Percentiles rank a stretch among this genome's conserved stretches.
These are phyloP conservation scores for Grallaria varia DNA, from an alignment of 2,113 vertebrate genomes.

Conservation along the genomic window DNA sequence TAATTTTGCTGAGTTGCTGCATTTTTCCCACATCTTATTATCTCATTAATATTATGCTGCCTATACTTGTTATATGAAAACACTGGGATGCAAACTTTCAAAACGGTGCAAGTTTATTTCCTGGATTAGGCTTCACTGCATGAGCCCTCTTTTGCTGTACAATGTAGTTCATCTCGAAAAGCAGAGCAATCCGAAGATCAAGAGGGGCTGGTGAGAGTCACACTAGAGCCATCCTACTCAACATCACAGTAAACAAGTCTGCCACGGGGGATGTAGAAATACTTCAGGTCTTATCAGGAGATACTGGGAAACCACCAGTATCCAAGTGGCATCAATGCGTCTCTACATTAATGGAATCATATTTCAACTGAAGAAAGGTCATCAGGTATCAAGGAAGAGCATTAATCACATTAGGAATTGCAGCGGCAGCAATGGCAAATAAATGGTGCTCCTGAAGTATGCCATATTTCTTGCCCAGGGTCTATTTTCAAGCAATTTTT, in stretches of 20 bases:
- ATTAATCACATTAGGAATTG: neutral
- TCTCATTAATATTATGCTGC: neutral
- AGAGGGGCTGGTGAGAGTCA: neutral
- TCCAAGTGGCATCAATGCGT: neutral
- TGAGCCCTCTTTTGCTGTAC: neutral
- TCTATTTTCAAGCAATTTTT: neutral
- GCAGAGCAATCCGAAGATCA: neutral
- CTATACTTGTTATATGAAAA: neutral
- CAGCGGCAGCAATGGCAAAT: neutral
- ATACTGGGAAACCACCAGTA: neutral
- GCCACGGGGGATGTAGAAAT: rapidly evolving
- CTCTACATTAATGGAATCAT: neutral
- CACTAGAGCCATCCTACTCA: neutral
- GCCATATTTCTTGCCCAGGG: neutral
- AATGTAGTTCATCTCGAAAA: neutral
- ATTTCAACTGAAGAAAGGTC: neutral
- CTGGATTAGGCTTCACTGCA: neutral
- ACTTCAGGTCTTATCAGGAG: neutral
- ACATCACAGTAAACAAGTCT: neutral
- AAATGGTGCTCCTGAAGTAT: neutral
- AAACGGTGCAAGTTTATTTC: neutral
- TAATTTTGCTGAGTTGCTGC: neutral
- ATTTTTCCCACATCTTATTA: neutral
- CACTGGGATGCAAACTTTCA: neutral
- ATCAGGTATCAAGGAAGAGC: neutral